Conservation (phyloP, 2,797 vertebrate species). For the Taeniopygia guttata region DNA sequence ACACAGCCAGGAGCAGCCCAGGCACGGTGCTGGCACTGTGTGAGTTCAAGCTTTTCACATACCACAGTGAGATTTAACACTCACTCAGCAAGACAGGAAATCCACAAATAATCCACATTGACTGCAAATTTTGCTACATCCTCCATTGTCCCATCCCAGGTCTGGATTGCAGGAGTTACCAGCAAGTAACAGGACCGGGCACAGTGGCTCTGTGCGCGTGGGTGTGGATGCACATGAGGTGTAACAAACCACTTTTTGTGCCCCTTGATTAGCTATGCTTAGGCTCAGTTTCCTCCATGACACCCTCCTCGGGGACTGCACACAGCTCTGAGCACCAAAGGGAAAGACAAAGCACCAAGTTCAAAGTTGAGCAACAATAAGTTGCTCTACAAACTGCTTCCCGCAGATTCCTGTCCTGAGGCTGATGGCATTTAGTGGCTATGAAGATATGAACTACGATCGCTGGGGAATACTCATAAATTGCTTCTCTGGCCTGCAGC, state of each 20-base stretch:
- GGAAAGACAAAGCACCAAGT: not conserved
- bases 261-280: not conserved
- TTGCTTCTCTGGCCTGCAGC: not conserved
- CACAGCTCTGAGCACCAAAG: not conserved
- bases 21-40: not conserved
- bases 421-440: not conserved
- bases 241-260: not conserved
- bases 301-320: not conserved
- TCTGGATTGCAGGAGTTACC: not conserved
- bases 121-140: not conserved
- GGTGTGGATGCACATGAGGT: rapidly evolving
- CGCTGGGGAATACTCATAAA: not conserved
- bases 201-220: not conserved
- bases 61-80: not conserved
- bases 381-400: not conserved
- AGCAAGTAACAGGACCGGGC: not conserved
- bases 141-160: not conserved
- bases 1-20: not conserved
- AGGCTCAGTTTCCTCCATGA: not conserved
- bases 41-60: not conserved
- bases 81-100: not conserved
- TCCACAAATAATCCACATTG: rapidly evolving
- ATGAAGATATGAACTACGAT: not conserved
- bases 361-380: not conserved
- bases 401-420: not conserved